Evolutionary conservation across 1,140 invertebrate species (phyloP), one percentile per base, ranked within the genome.

Genomic region (Drosophila nebulosa): DNA sequence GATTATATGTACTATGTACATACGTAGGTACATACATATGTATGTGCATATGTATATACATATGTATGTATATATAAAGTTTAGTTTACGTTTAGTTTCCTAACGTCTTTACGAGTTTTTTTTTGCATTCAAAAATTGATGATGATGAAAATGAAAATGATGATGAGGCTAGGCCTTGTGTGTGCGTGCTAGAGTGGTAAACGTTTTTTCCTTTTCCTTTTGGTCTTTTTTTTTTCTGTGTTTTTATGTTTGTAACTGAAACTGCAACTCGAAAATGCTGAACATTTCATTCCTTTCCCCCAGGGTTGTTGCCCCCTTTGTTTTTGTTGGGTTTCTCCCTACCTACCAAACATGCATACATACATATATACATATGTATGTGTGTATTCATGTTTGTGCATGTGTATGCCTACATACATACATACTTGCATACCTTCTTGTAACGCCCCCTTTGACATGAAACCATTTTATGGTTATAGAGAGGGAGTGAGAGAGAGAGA

Each of bases 81-180:
- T 21, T 64, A 46, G 59, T 57, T 30, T 57, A 26, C 35, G 10
- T 12, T 12, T 60, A 2, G 32, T 9, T 30, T 32, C 55, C 51
- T 32, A 46, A 68, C 27, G 51, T 46, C 32, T 14, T 52, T 52
- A 12, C 10, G 61, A 55, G 56, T 70, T 64, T 56, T 63, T 67
- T 83, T 84, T 85, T 84, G 80, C 80, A 85, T 84, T 84, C 79
- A 74, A 80, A 84, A 84, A 84, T 84, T 85, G 81, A 74, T 85
- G 80, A 85, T 85, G 77, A n/a, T n/a, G 5, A 42, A 42, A 79
- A 76, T 60, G 59, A 64, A 35, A 72, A 72, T 71, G 70, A n/a
- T 39, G 58, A 59, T 30, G 4, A 30, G 27, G 27, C 27, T 30
- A 30, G 27, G 64, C 58, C 18, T 10, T 51, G 42, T 26, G 50